Conservation (phyloP, 2,888 invertebrate species). For the Fragum fragum region DNA sequence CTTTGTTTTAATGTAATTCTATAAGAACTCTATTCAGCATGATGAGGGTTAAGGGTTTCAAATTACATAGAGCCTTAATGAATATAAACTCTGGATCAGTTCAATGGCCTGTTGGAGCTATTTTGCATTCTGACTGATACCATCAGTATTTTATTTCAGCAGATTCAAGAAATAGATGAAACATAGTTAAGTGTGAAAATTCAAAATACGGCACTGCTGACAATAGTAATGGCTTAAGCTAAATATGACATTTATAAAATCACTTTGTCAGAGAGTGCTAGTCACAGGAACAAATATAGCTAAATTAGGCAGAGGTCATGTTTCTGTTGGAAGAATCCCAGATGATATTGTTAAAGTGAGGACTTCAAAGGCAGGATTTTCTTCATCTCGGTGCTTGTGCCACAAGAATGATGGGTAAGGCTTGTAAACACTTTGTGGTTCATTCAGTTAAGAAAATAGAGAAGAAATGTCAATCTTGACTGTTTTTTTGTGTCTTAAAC, state of each 20-base stretch:
- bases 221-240: no score
- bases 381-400: neutral
- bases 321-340: neutral
- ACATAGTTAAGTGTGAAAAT: neutral
- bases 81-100: no score
- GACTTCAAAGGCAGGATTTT: neutral
- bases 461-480: no score
- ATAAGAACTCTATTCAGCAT: no score
- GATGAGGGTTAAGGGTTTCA: no score
- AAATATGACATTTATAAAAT: no score
- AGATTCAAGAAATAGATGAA: neutral
- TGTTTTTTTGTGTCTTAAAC: constrained; percentile 14
- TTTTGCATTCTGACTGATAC: no score
- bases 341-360: neutral
- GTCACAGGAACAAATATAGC: neutral
- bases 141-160: neutral
- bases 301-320: neutral
- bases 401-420: constrained; percentile 10
- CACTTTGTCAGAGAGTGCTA: neutral
- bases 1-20: no score
- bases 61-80: no score
- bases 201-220: neutral
- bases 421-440: constrained; percentile 20
- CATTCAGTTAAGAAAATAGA: neutral
- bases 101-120: no score